Base-by-base conservation (phyloP, 1,140 invertebrate species). In the Solenopsis invicta region DNA sequence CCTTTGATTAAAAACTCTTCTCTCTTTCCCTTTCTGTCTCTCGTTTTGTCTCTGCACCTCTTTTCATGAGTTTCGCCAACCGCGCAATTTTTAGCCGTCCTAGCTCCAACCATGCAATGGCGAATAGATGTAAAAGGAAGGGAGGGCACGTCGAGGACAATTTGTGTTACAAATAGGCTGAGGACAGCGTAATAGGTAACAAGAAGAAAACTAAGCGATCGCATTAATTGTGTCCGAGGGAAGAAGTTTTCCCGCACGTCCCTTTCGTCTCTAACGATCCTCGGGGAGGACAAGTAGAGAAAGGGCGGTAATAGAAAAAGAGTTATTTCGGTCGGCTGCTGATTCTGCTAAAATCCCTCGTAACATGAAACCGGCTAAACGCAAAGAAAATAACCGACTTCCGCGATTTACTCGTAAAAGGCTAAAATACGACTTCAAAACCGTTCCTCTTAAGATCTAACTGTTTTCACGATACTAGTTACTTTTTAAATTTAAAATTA, bases 121-220 rank as follows among this genome's bases (percentile, higher is more conserved):
- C 45, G 37, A 29, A 67, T 88, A 24, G 21, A 18, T 12, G 67
- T n/a, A 64, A 34, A 71, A 24, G 10, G 12, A 56, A 18, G 56
- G 12, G 59, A 48, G 78, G 56, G 59, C 67, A 77, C 52, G 76
- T 66, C 69, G 72, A 67, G 86, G 81, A 92, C 89, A 87, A 92
- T 92, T 92, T 92, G 89, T 91, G 89, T 91, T 89, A 91, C 88
- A 90, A 88, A 91, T 91, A 84, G 86, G 24, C 56, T 64, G 75
- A 45, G 86, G 74, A 78, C 66, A 86, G 59, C 50, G 75, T 81
- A 90, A 93, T 90, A 88, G 71, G 87, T 90, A 92, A 91, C 92
- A 87, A 89, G 91, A 91, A 93, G 88, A 91, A 92, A 93, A 93
- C 88, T 92, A 91, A 92, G 88, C 89, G 90, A 89, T 91, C 89